These are phyloP conservation scores for Heteromurus nitidus DNA, from an alignment of 2,888 invertebrate species.

Conservation along the genomic window DNA sequence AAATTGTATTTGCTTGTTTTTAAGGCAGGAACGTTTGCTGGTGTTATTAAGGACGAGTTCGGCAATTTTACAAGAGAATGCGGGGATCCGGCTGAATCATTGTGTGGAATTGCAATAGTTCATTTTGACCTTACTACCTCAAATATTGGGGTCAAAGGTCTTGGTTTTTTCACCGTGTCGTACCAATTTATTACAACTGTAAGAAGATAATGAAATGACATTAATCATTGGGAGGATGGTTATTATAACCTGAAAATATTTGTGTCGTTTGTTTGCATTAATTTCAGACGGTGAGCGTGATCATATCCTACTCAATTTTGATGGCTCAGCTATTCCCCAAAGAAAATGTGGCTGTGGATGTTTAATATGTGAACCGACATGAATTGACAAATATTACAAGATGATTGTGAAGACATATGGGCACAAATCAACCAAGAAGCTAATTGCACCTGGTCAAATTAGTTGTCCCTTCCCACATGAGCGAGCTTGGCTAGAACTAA, in stretches of 20 bases:
- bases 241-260: not conserved
- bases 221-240: not conserved
- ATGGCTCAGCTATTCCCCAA: slow-evolving; percentile 44
- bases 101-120: slow-evolving; percentile 55
- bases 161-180: slow-evolving; percentile 43
- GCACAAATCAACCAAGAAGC: too few species aligned
- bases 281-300: slow-evolving; percentile 48
- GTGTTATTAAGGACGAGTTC: slow-evolving; percentile 36
- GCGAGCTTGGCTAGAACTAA: too few species aligned
- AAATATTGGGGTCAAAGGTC: slow-evolving; percentile 44
- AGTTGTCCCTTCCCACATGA: too few species aligned
- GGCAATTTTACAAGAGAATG: slow-evolving; percentile 37
- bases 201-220: not conserved
- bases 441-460: too few species aligned
- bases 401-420: too few species aligned
- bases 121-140: slow-evolving; percentile 42
- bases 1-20: not conserved
- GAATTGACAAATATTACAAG: too few species aligned
- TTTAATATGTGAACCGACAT: not conserved
- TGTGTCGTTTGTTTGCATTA: not conserved
- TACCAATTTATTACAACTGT: slow-evolving; percentile 47
- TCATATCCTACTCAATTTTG: slow-evolving; percentile 48
- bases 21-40: slow-evolving; percentile 41
- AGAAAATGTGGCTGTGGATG: slow-evolving; percentile 23
- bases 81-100: slow-evolving; percentile 37